Evolutionary conservation across 2,888 invertebrate species (phyloP).

Genomic region (Diarsia rubi): DNA sequence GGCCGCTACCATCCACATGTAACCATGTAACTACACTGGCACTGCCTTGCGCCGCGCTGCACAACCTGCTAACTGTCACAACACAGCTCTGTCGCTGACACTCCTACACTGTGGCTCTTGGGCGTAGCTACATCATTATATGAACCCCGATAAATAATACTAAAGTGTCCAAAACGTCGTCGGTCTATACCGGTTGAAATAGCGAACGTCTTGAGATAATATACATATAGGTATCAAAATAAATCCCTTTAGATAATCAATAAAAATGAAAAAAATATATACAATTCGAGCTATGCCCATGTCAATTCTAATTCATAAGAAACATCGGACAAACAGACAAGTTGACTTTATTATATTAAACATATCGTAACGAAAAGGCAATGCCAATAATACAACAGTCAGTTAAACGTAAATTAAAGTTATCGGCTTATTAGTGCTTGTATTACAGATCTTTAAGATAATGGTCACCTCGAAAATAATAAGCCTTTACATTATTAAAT

Average conservation of each 20-base stretch:
- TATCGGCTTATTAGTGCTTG: background rate
- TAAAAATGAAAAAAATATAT: background rate
- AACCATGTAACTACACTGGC: conserved; percentile 66
- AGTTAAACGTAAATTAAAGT: background rate
- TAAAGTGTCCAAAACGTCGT: background rate
- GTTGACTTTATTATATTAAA: background rate
- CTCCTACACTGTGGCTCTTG: conserved; percentile 8
- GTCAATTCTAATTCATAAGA: background rate
- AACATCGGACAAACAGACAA: conserved; percentile 12
- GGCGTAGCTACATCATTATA: background rate
- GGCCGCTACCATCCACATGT: conserved; percentile 98
- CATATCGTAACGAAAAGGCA: background rate
- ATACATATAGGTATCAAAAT: background rate
- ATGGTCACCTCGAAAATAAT: too few relatives aligned
- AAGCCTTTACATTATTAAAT: too few relatives aligned
- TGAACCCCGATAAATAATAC: background rate
- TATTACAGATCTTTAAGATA: background rate
- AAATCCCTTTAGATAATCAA: background rate
- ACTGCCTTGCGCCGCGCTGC: conserved; percentile 25
- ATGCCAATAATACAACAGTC: background rate
- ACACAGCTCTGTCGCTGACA: conserved; percentile 12
- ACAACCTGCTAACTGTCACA: conserved; percentile 39
- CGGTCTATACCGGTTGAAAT: background rate
- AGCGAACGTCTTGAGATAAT: background rate
- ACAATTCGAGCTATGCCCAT: background rate